A percentile compares a stretch with the other conserved stretches of the same genome.
phyloP scores from a whole-genome alignment of 1,140 invertebrate genomes.

The Drosophila bifasciata region DNA sequence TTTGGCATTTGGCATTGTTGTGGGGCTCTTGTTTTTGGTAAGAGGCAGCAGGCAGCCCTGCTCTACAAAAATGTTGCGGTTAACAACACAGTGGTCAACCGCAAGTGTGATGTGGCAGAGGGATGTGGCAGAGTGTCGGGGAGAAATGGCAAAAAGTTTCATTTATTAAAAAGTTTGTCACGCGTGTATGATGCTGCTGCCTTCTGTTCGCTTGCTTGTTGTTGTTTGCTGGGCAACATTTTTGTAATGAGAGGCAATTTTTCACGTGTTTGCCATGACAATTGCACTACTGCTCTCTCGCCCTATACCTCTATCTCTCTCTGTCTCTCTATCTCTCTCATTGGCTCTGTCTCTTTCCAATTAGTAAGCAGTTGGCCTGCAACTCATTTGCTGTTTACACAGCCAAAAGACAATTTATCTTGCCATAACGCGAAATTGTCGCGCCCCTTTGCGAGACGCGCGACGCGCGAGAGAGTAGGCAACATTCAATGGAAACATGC shows the following conservation, averaged over 20 bases:
- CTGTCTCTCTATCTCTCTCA: slow-evolving; percentile 7
- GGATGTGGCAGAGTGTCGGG: background rate
- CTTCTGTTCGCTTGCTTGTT: slow-evolving; percentile 30
- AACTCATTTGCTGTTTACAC: slow-evolving; percentile 74
- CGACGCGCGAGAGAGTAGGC: slow-evolving; percentile 57
- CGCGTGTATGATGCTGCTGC: slow-evolving; percentile 45
- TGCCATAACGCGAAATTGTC: slow-evolving; percentile 61
- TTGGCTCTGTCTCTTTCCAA: slow-evolving; percentile 50
- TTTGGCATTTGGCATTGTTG: slow-evolving; percentile 69
- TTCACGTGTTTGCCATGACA: slow-evolving; percentile 74
- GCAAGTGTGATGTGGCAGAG: slow-evolving; percentile 14
- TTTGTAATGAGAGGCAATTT: slow-evolving; percentile 81
- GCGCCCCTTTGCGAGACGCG: slow-evolving; percentile 4
- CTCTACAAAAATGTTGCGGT: slow-evolving; percentile 61
- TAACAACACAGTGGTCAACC: slow-evolving; percentile 61
- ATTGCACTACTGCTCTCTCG: slow-evolving; percentile 44
- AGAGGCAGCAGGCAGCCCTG: background rate
- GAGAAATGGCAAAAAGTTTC: slow-evolving; percentile 59
- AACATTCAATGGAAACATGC: slow-evolving; percentile 66
- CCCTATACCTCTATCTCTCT: slow-evolving; percentile 5
- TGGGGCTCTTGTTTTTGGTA: slow-evolving; percentile 27
- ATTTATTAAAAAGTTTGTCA: slow-evolving; percentile 82
- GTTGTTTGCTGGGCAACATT: slow-evolving; percentile 40
- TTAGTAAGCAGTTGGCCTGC: slow-evolving; percentile 74
- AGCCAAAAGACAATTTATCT: slow-evolving; percentile 76